A percentile compares a stretch with the other conserved stretches of the same genome.
phyloP scores from a whole-genome alignment of 1,140 invertebrate genomes.

The Mizuhopecten yessoensis region DNA sequence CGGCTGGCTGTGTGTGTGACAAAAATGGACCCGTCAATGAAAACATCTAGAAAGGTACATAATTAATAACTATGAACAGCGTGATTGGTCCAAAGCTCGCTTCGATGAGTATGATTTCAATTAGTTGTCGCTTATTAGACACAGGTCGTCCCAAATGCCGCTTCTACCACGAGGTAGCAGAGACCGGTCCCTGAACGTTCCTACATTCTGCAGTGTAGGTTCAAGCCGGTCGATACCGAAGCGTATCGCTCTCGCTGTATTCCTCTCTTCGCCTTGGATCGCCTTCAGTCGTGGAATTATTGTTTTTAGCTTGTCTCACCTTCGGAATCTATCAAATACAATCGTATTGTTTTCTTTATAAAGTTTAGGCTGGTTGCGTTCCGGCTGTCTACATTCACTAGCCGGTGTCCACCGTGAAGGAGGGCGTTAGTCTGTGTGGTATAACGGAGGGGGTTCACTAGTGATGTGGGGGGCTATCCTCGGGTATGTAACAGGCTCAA shows the following conservation, averaged over 20 bases:
- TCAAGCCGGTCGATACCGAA: neutral
- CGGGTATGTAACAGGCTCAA: neutral
- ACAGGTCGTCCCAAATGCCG: slow-evolving; percentile 13
- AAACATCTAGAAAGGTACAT: neutral
- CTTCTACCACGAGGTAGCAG: neutral
- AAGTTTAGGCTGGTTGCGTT: neutral
- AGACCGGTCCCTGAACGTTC: neutral
- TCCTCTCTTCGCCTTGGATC: slow-evolving; percentile 10
- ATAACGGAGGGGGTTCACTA: neutral
- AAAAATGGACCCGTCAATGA: slow-evolving; percentile 9
- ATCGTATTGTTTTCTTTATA: neutral
- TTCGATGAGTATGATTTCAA: slow-evolving; percentile 20
- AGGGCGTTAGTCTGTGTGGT: neutral
- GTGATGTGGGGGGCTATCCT: neutral
- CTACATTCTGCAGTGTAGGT: neutral
- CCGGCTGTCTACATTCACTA: neutral
- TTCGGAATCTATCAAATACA: slow-evolving; percentile 34
- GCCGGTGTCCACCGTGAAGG: neutral
- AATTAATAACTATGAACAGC: neutral
- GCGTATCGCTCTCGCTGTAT: slow-evolving; percentile 23
- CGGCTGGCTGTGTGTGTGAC: neutral
- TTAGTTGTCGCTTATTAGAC: slow-evolving; percentile 33
- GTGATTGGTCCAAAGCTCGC: slow-evolving; percentile 14
- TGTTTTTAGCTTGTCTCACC: slow-evolving; percentile 18
- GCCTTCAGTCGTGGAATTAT: slow-evolving; percentile 27